phyloP scores from a whole-genome alignment of 92 coral and sea anemone genomes.

The Meandrina meandrites region DNA sequence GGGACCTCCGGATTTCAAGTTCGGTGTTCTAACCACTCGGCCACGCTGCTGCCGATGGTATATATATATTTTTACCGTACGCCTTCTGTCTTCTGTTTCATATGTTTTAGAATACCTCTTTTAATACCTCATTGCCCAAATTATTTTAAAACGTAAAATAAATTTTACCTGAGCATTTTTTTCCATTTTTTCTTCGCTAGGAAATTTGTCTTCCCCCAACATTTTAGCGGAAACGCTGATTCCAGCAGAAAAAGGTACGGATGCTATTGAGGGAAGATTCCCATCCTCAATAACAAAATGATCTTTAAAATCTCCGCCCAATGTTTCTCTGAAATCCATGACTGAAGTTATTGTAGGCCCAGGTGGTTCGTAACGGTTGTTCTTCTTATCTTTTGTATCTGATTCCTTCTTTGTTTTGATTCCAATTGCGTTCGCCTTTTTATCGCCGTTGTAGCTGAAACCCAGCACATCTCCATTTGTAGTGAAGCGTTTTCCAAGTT shows the following conservation, averaged over 20 bases:
- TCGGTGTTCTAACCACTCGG: no score
- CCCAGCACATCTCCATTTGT: constrained; percentile 54
- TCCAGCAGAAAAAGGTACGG: constrained; percentile 34
- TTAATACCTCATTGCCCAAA: no score
- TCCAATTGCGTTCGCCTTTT: constrained; percentile 33
- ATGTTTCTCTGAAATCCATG: constrained; percentile 51
- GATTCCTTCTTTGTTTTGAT: no score
- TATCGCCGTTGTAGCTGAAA: constrained; percentile 61
- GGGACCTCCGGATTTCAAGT: no score
- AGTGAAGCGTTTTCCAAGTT: no score
- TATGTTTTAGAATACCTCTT: no score
- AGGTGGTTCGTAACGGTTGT: constrained; percentile 23
- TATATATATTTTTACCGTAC: no score
- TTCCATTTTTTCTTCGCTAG: constrained; percentile 8
- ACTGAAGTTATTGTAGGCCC: constrained; percentile 64
- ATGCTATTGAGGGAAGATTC: constrained; percentile 49
- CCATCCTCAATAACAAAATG: constrained; percentile 60
- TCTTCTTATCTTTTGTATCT: no score
- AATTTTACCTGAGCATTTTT: constrained; percentile 37
- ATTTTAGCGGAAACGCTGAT: constrained; percentile 43
- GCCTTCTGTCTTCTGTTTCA: no score
- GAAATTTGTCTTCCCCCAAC: constrained; percentile 28
- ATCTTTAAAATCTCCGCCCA: constrained; percentile 7
- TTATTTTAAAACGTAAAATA: neutral
- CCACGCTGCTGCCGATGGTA: no score